These are phyloP conservation scores for Polypedilum pembai DNA, from an alignment of 1,140 invertebrate genomes.

Conservation along the genomic window DNA sequence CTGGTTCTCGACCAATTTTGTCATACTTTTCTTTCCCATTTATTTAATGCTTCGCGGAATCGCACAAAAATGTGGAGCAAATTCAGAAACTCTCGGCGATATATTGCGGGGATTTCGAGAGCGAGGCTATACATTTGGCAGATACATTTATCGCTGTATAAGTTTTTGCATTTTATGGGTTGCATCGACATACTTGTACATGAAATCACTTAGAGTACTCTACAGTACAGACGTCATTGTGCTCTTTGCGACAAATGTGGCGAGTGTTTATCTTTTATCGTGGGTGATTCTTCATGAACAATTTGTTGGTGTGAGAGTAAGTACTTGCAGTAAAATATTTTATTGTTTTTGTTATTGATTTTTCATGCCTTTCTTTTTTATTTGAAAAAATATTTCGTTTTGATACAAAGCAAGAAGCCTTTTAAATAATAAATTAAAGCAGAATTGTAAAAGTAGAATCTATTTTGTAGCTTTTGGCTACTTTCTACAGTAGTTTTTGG, in stretches of 20 bases:
- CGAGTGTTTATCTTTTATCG: slow-evolving; percentile 85
- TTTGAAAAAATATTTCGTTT: no score
- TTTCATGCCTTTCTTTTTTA: no score
- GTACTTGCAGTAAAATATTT: slow-evolving; percentile 37
- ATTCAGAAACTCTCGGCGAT: slow-evolving; percentile 65
- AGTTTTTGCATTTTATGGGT: slow-evolving; percentile 87
- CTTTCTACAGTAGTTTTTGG: no score
- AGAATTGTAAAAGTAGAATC: no score
- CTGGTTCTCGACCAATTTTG: slow-evolving; percentile 92
- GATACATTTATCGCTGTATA: slow-evolving; percentile 75
- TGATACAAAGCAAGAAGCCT: no score
- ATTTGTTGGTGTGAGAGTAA: slow-evolving; percentile 89
- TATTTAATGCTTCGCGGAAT: slow-evolving; percentile 68
- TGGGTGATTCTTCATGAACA: slow-evolving; percentile 95
- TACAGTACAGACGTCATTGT: slow-evolving; percentile 86
- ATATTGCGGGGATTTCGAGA: slow-evolving; percentile 76
- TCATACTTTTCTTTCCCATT: slow-evolving; percentile 81
- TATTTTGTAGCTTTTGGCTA: no score
- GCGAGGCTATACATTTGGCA: slow-evolving; percentile 75
- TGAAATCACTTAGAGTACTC: slow-evolving; percentile 73
- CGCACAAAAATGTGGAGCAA: slow-evolving; percentile 62
- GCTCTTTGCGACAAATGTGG: slow-evolving; percentile 86
- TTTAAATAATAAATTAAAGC: no score
- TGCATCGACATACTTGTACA: slow-evolving; percentile 87
- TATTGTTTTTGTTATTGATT: no score